Evolutionary conservation across 1,140 invertebrate species (phyloP).

Genomic region (Trichonephila inaurata): DNA sequence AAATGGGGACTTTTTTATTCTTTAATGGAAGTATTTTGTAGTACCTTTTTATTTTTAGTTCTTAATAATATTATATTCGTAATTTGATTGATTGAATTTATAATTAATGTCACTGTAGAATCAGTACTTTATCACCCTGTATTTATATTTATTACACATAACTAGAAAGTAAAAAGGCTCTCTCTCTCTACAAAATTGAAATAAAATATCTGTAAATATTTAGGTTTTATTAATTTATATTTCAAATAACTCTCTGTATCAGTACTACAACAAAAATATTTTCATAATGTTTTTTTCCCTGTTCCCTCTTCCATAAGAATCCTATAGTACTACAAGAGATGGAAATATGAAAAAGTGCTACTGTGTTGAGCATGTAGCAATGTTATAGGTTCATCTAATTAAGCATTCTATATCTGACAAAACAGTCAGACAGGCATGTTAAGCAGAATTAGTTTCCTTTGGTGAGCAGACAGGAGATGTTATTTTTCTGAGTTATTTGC

Average conservation of each 20-base stretch:
- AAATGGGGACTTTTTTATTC: too few species aligned
- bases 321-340: background rate
- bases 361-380: background rate
- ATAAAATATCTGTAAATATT: too few species aligned
- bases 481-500: constrained; percentile 31
- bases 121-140: too few species aligned
- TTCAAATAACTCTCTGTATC: background rate
- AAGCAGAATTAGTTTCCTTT: constrained; percentile 12
- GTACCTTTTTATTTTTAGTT: too few species aligned
- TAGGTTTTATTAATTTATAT: background rate
- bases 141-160: too few species aligned
- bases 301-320: background rate
- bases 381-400: constrained; percentile 17
- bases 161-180: too few species aligned
- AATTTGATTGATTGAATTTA: too few species aligned
- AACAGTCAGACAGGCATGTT: constrained; percentile 19
- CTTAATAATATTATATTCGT: too few species aligned
- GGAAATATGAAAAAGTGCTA: background rate
- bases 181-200: too few species aligned
- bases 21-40: too few species aligned
- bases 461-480: constrained; percentile 14
- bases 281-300: background rate
- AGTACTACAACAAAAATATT: background rate
- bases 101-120: too few species aligned
- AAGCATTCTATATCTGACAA: constrained; percentile 33